phyloP scores from a whole-genome alignment of 2,888 invertebrate genomes.

The Drosophila rellima region DNA sequence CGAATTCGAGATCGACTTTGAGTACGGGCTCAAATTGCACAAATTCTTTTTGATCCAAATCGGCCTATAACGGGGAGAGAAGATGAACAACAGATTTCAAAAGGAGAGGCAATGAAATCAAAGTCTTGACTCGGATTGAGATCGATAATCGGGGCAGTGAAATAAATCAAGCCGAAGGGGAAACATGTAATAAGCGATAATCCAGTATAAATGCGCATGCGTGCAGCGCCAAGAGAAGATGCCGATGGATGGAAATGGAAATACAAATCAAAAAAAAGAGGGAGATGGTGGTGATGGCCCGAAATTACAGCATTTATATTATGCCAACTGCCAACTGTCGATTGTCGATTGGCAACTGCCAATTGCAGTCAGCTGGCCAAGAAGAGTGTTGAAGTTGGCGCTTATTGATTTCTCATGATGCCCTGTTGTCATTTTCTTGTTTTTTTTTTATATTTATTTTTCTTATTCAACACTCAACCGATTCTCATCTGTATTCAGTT shows the following conservation, averaged over 20 bases:
- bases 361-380: conserved; percentile 35
- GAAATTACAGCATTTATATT: conserved; percentile 70
- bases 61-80: conserved; percentile 48
- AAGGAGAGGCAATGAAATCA: background rate
- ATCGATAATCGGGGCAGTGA: conserved; percentile 66
- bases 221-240: conserved; percentile 55
- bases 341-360: conserved; percentile 8
- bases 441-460: background rate
- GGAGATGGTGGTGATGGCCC: conserved; percentile 8
- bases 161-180: conserved; percentile 62
- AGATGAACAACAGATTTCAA: background rate
- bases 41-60: conserved; percentile 53
- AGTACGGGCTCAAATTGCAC: conserved; percentile 42
- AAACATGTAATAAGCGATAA: conserved; percentile 78
- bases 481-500: conserved; percentile 6
- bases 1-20: conserved; percentile 36
- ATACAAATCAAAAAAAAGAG: conserved; percentile 2
- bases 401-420: conserved; percentile 71
- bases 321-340: conserved; percentile 31
- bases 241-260: background rate
- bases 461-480: conserved; percentile 7
- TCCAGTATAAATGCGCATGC: conserved; percentile 79
- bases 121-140: conserved; percentile 30
- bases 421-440: conserved; percentile 3
- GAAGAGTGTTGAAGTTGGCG: conserved; percentile 43